Evolutionary conservation across 2,797 vertebrate species (phyloP), one percentile per base, ranked within the genome.

Genomic region (Cyprinodon diabolis): DNA sequence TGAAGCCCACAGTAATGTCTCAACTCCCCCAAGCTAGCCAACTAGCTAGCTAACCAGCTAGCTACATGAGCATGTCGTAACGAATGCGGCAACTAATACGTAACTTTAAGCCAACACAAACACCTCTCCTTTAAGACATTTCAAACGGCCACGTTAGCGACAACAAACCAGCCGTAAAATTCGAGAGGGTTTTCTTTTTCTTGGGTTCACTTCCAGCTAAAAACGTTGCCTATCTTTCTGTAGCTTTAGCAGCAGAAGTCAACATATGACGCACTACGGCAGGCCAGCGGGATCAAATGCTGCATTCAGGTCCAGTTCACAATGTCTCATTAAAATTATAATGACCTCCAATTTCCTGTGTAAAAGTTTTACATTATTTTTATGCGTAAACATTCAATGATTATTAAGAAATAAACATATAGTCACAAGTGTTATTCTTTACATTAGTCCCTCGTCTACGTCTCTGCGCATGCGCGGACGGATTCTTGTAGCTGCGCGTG

Each of bases 211-310:
- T 66, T 65, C 65, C 25, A 74, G 60, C 86, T 8, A 65, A 52
- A 72, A 74, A 69, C 70, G 19, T 62, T 73, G 17, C 66, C 21
- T 79, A 75, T 74, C 76, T 89, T 67, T 84, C 74, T 62, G 54
- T 87, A 87, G 79, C 71, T n/a, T 65, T 75, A 87, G 84, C 81
- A 82, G 66, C 75, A 71, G 60, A 15, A 69, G 80, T 89, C 85
- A 84, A 87, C 80, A 87, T 83, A 85, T 94, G 91, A 94, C 92
- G 90, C 87, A 86, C 54, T 91, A 95, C 93, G 94, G 95, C 69
- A 86, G 67, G 85, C 80, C 77, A 51, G 66, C 6, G 4, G 47
- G 89, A 63, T 60, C 79, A 0, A 55, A 69, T 83, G 87, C 21
- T 85, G 86, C 85, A 9, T 78, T 82, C 69, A 45, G 0, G 37